phyloP scores from a whole-genome alignment of 1,140 invertebrate genomes.

The Anoplophora glabripennis region DNA sequence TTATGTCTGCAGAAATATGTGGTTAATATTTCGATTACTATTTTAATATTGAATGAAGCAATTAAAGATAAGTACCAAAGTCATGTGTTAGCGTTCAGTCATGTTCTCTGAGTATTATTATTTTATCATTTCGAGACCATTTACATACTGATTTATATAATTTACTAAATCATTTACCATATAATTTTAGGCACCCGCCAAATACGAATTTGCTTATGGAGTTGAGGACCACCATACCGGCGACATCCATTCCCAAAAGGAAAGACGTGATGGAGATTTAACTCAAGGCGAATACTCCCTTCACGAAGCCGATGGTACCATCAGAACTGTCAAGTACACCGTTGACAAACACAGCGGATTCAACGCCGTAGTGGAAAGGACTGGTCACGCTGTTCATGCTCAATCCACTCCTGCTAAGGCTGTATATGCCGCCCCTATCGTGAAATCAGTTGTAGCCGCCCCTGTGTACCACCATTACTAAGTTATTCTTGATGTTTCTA shows the following conservation, averaged over 20 bases:
- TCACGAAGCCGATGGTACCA: constrained; percentile 55
- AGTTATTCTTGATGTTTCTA: too few relatives aligned
- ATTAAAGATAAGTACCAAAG: too few relatives aligned
- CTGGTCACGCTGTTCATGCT: constrained; percentile 27
- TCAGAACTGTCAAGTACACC: constrained; percentile 55
- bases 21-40: too few relatives aligned
- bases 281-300: constrained; percentile 40
- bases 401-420: constrained; percentile 1
- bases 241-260: constrained; percentile 36
- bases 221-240: constrained; percentile 54
- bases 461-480: constrained; percentile 11
- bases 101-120: too few relatives aligned
- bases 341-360: constrained; percentile 53
- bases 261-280: constrained; percentile 33
- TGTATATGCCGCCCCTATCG: neutral
- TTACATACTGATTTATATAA: too few relatives aligned
- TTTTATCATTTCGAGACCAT: too few relatives aligned
- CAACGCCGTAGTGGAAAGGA: constrained; percentile 35
- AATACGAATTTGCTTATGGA: constrained; percentile 35
- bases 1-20: too few relatives aligned
- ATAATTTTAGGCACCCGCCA: constrained; percentile 26
- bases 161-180: too few relatives aligned
- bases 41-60: too few relatives aligned
- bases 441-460: constrained; percentile 10
- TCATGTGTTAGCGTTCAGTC: too few relatives aligned